Percentiles rank a stretch among this genome's conserved stretches.
Conservation (phyloP, 2,888 invertebrate species). For the Fragum fragum region DNA sequence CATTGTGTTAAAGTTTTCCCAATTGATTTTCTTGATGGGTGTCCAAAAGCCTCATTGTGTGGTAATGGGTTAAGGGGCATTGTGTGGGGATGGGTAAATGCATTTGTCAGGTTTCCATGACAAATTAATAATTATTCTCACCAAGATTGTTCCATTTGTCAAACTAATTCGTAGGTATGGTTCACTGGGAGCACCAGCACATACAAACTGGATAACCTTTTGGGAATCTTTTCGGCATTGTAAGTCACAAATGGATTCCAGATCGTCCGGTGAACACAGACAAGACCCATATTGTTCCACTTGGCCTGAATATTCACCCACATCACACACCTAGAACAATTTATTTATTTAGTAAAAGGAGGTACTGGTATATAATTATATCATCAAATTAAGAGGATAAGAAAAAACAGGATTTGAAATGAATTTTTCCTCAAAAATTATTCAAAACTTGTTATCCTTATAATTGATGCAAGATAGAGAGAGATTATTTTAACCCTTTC, state of each 20-base stretch:
- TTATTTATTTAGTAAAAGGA: no score
- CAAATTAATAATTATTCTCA: slow-evolving; percentile 58
- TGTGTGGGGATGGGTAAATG: no score
- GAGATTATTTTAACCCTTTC: no score
- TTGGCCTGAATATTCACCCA: slow-evolving; percentile 71
- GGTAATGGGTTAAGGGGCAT: no score
- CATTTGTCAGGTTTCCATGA: no score
- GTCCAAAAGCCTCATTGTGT: no score
- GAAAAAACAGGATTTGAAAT: no score
- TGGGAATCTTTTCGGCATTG: slow-evolving; percentile 78
- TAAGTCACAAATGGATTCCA: slow-evolving; percentile 81
- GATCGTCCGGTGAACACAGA: slow-evolving; percentile 81
- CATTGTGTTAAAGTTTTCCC: no score
- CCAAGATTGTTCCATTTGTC: slow-evolving; percentile 58
- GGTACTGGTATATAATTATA: neutral
- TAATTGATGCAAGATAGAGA: no score
- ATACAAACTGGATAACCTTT: slow-evolving; percentile 74
- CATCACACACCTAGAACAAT: slow-evolving; percentile 78
- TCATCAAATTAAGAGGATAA: neutral
- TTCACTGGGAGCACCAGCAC: slow-evolving; percentile 76
- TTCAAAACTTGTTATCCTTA: no score
- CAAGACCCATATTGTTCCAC: slow-evolving; percentile 78
- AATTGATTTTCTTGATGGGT: no score
- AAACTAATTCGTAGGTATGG: slow-evolving; percentile 76
- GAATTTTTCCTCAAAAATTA: no score